Base-by-base conservation (phyloP, 2,113 vertebrate genomes). In the Anarrhichthys ocellatus region DNA sequence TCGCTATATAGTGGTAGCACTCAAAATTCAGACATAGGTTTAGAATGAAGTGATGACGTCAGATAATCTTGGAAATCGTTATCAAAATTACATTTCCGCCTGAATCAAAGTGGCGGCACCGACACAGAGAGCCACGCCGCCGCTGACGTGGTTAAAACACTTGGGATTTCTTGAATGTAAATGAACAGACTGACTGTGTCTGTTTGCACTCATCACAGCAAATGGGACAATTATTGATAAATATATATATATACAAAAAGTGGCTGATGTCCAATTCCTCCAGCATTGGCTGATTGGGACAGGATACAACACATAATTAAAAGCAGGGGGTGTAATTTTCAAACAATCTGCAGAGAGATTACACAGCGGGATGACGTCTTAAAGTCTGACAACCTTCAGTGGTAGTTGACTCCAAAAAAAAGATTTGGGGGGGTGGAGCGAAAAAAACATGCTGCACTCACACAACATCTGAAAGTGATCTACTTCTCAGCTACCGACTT, bases 381-480 rank as follows among this genome's bases (percentile, higher is more conserved):
- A 24, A 48, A 72, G 73, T 83, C 84, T 83, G 84, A 88, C 72
- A 75, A 77, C 71, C 73, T 83, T 14, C 24, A 83, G 67, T 76
- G 61, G 71, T 50, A 34, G 73, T 46, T 20, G 24, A 78, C 84
- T 78, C 44, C 75, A 80, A 74, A 52, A 76, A 38, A n/a, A 27
- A 5, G 22, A 11, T 34, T 32, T 34, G 36, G 3, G 27, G 22
- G 5, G 27, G 9, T 0, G 5, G 40, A 13, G 40, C 9, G 3
- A 42, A 42, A 48, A 48, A 27, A 15, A 59, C 50, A 78, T 13
- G 62, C 32, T 13, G 62, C 32, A 67, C 78, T 63, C 54, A 24
- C 42, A 59, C 54, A 74, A 82, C 85, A 87, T 91, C 87, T 89
- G 85, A 89, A 89, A 89, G 29, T 61, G 14, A 85, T 87, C 73